Evolutionary conservation across 2,113 vertebrate species (phyloP).

Genomic region (Pterocles burchelli): DNA sequence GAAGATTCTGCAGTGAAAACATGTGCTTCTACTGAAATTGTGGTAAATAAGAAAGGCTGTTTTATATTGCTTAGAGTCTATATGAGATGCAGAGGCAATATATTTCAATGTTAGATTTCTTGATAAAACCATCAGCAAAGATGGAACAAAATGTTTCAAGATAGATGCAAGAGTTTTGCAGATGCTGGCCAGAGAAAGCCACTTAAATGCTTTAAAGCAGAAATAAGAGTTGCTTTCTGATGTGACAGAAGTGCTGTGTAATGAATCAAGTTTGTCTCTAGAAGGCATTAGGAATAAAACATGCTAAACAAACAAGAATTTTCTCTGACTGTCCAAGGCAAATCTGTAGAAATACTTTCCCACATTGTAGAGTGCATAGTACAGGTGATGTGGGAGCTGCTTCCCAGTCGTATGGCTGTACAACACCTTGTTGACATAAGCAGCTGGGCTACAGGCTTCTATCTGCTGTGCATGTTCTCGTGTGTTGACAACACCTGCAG

Average conservation of each 20-base stretch:
- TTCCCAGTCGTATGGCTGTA: background rate
- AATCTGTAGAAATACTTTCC: background rate
- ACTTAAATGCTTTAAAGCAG: background rate
- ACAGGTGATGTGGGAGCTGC: background rate
- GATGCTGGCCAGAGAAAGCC: background rate
- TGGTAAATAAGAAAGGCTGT: background rate
- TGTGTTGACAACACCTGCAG: background rate
- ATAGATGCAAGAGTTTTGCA: background rate
- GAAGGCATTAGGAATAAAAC: background rate
- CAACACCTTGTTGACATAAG: background rate
- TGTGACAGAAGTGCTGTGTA: background rate
- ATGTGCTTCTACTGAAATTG: background rate
- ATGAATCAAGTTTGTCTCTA: background rate
- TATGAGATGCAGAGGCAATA: background rate
- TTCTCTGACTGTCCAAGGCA: background rate
- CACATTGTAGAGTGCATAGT: background rate
- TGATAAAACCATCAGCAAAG: background rate
- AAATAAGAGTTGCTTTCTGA: background rate
- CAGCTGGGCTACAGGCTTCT: background rate
- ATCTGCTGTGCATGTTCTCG: rapidly evolving
- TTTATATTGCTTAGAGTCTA: background rate
- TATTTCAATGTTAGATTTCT: background rate
- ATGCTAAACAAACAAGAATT: background rate
- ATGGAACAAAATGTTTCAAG: background rate
- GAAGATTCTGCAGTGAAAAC: background rate